Base-by-base conservation (phyloP, 2,113 vertebrate species). In the Nycticorax nycticorax region DNA sequence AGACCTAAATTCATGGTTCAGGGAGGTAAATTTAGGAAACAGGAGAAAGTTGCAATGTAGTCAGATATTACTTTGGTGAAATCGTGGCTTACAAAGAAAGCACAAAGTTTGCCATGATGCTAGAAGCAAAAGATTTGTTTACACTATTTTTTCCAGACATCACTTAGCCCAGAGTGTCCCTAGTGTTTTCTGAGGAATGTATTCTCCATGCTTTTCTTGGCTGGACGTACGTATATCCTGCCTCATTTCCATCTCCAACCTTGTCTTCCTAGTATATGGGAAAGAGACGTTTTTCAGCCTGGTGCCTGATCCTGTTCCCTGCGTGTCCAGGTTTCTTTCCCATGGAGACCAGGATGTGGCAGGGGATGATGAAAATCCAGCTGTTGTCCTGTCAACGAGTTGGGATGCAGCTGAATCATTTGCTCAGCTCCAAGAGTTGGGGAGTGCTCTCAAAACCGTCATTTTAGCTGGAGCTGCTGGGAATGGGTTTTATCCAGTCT, bases 211-310 rank as follows among this genome's bases (percentile, higher is more conserved):
- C 52, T 64, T 83, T 57, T 45, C 64, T 52, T 59, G 64, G 45
- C 57, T 45, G 41, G 21, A 41, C 8, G 0, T 18, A 32, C 1
- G 0, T 26, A 33, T 50, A 18, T 53, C 9, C 43, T 64, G 43
- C 71, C 83, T 55, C n/a, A 53, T 48, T 55, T 45, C 53, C 37
- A 35, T 24, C 30, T 68, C n/a, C n/a, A 33, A 12, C 33, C 18
- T 39, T n/a, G 27, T 52, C 37, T 77, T 62, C 13, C 64, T 64
- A 21, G 10, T 19, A 8, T 9, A 33, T 35, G n/a, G 53, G 68
- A 62, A 32, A 41, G 53, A 50, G n/a, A 13, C 5, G 8, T 62
- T 81, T 62, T 69, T 35, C 62, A 68, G 13, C 63, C 9, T 43
- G 32, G 15, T 50, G 35, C 27, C 69, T 48, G 35, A 60, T 55